Conservation (phyloP, 2,888 invertebrate genomes). For the Encarsia formosa region DNA sequence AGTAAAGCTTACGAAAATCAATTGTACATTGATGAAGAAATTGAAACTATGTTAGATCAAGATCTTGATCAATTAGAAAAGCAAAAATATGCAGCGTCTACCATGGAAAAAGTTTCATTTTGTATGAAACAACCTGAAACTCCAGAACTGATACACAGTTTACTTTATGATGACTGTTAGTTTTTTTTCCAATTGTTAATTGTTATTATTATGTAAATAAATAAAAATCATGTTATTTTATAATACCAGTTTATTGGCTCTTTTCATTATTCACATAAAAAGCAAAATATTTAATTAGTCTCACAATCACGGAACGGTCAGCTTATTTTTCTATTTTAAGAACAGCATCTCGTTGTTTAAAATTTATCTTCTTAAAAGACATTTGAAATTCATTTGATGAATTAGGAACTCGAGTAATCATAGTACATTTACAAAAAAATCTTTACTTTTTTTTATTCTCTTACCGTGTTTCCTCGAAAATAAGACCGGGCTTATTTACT, state of each 20-base stretch:
- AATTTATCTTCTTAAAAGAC: constrained; percentile 8
- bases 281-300: constrained; percentile 26
- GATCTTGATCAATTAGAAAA: constrained; percentile 40
- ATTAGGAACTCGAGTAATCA: constrained; percentile 22
- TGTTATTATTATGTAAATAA: not conserved
- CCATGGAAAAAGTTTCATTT: constrained; percentile 38
- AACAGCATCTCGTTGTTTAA: constrained; percentile 16
- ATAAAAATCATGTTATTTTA: constrained; percentile 24
- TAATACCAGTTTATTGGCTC: constrained; percentile 24
- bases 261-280: constrained; percentile 27
- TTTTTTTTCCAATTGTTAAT: not conserved
- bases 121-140: constrained; percentile 46
- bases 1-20: constrained; percentile 42
- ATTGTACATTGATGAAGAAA: constrained; percentile 44
- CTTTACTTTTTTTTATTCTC: constrained; percentile 11
- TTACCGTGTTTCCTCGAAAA: too few species aligned
- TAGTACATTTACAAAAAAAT: constrained; percentile 22
- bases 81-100: constrained; percentile 35
- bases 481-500: too few species aligned
- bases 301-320: constrained; percentile 24
- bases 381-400: constrained; percentile 10
- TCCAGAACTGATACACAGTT: constrained; percentile 44
- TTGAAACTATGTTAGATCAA: constrained; percentile 42
- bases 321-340: constrained; percentile 16
- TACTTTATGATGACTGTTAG: constrained; percentile 40